Evolutionary conservation across 2,888 invertebrate species (phyloP).

Genomic region (Eupithecia insigniata): DNA sequence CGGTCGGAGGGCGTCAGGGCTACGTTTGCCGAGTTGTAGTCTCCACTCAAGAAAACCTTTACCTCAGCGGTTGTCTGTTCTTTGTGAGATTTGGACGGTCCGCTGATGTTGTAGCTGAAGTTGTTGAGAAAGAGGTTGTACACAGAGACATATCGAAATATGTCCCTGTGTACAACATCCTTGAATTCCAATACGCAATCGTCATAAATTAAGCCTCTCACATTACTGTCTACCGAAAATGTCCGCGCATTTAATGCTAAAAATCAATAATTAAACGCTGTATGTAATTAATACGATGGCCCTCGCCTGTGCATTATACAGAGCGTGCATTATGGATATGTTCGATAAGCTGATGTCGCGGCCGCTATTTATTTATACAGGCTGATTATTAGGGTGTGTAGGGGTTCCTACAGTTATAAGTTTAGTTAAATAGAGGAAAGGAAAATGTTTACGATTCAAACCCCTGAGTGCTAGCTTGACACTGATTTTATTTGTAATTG

Average conservation of each 20-base stretch:
- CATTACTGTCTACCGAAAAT: conserved; percentile 50
- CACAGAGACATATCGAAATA: too few species aligned
- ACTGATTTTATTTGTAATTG: too few species aligned
- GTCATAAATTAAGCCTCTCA: not conserved
- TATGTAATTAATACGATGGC: conserved; percentile 79
- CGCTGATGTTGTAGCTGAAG: not conserved
- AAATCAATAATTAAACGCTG: conserved; percentile 83
- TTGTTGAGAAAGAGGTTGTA: too few species aligned
- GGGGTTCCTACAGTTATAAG: too few species aligned
- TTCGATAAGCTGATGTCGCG: conserved; percentile 56
- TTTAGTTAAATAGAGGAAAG: too few species aligned
- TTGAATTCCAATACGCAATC: not conserved
- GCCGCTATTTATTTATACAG: conserved; percentile 28
- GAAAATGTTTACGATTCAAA: too few species aligned
- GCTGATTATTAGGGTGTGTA: conserved; percentile 7
- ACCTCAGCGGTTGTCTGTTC: not conserved
- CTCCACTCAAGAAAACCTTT: not conserved
- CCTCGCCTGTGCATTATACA: conserved; percentile 66
- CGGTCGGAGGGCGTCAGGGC: not conserved
- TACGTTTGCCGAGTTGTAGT: not conserved
- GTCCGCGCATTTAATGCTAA: conserved; percentile 75
- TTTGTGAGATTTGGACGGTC: not conserved
- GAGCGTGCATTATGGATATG: conserved; percentile 72
- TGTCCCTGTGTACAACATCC: not conserved
- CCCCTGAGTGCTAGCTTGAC: too few species aligned